Percentiles rank a stretch among this genome's conserved stretches.
phyloP scores from a whole-genome alignment of 1,140 invertebrate species.

The Zaprionus tsacasi region DNA sequence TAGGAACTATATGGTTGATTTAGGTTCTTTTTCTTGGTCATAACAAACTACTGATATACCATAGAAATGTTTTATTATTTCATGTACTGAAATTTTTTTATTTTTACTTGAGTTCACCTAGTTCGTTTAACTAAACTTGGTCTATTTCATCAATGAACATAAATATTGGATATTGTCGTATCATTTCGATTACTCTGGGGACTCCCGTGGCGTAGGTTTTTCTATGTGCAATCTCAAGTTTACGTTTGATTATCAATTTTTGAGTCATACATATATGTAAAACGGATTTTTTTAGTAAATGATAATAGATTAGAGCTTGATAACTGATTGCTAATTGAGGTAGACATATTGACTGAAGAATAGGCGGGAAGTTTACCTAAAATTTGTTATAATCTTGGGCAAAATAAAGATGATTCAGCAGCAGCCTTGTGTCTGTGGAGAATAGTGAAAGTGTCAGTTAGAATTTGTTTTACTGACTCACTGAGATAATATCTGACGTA shows the following conservation, averaged over 20 bases:
- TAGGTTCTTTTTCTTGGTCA: constrained; percentile 12
- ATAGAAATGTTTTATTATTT: neutral
- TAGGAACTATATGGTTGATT: neutral
- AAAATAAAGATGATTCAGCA: constrained; percentile 17
- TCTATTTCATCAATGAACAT: constrained; percentile 15
- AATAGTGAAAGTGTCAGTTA: constrained; percentile 1
- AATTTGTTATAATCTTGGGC: neutral
- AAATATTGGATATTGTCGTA: constrained; percentile 27
- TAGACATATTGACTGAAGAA: constrained; percentile 10
- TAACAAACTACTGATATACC: neutral
- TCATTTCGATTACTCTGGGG: constrained; percentile 49
- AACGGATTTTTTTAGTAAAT: neutral
- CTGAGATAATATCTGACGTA: constrained; percentile 15
- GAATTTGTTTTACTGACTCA: constrained; percentile 14
- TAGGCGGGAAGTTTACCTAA: neutral
- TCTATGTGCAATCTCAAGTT: neutral
- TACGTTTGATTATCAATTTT: constrained; percentile 21
- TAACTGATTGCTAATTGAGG: constrained; percentile 18
- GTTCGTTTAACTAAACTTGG: neutral
- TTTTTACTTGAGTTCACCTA: neutral
- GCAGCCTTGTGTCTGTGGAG: neutral
- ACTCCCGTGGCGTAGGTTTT: constrained; percentile 50
- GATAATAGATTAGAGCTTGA: constrained; percentile 19
- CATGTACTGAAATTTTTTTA: neutral
- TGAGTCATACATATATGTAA: constrained; percentile 19